These are phyloP conservation scores for Pygmarrhopalites habei DNA, from an alignment of 1,140 invertebrate species.

Conservation along the genomic window DNA sequence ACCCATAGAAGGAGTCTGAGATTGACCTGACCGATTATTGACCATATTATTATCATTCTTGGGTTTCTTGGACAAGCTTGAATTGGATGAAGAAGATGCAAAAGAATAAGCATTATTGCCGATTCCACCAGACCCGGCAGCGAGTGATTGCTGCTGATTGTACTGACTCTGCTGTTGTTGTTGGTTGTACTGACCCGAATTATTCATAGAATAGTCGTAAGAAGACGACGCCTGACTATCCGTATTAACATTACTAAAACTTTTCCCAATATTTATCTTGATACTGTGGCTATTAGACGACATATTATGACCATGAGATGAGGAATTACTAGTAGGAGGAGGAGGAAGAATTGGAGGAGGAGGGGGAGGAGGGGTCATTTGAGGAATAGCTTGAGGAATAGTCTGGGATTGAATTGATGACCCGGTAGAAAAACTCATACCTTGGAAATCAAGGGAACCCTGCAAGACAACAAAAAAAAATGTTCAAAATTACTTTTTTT, in stretches of 20 bases:
- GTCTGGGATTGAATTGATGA: constrained; percentile 6
- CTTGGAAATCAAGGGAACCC: constrained; percentile 10
- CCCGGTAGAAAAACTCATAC: constrained; percentile 17
- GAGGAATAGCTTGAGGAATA: constrained; percentile 20
- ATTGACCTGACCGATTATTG: too few species aligned
- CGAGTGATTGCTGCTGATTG: background rate
- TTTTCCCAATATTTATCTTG: constrained; percentile 12
- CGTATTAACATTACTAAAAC: background rate
- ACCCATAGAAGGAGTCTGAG: too few species aligned
- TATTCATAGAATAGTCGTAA: background rate
- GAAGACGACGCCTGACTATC: constrained; percentile 8
- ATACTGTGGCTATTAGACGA: background rate
- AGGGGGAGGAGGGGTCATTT: background rate
- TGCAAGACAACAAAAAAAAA: constrained; percentile 4
- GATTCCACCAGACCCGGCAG: background rate
- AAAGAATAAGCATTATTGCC: too few species aligned
- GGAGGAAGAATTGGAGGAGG: background rate
- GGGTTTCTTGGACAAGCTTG: too few species aligned
- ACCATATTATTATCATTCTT: too few species aligned
- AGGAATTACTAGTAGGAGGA: background rate
- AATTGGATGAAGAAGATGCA: too few species aligned
- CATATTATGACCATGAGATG: background rate
- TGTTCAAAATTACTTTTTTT: background rate
- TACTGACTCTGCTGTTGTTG: background rate
- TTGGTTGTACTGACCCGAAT: background rate